Conservation (phyloP, 1,140 invertebrate species). For the Tetramorium parvispinum region DNA sequence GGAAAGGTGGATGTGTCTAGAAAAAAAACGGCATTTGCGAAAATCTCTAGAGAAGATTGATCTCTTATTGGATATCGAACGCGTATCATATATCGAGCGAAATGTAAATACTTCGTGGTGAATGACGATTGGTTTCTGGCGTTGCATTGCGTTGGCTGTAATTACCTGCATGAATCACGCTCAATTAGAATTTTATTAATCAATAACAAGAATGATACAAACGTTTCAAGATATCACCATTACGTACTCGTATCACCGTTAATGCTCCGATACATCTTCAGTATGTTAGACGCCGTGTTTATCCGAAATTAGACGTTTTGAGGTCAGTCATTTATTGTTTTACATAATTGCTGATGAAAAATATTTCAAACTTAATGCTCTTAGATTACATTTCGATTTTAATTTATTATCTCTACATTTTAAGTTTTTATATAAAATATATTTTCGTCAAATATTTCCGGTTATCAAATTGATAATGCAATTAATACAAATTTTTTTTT, state of each 20-base stretch:
- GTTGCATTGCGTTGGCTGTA: no score
- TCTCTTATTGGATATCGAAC: background rate
- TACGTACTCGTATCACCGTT: no score
- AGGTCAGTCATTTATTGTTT: no score
- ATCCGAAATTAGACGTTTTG: background rate
- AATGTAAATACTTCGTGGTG: background rate
- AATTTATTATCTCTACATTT: background rate
- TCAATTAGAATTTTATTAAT: no score
- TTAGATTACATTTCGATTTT: background rate
- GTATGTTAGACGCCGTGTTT: background rate
- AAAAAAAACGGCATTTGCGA: background rate
- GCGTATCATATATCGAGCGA: background rate
- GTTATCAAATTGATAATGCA: background rate
- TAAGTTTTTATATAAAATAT: background rate
- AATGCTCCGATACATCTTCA: no score
- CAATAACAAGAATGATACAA: no score
- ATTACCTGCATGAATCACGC: no score
- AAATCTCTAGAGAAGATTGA: background rate
- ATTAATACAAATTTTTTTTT: conserved; percentile 32
- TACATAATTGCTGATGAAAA: background rate
- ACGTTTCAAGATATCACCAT: no score
- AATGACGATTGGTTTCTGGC: background rate
- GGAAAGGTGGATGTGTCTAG: no score
- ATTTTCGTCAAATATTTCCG: background rate
- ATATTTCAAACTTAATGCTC: background rate